Evolutionary conservation across 2,113 vertebrate genomes (phyloP), one percentile per base, ranked within the genome.

Genomic region (Ophiodon elongatus): DNA sequence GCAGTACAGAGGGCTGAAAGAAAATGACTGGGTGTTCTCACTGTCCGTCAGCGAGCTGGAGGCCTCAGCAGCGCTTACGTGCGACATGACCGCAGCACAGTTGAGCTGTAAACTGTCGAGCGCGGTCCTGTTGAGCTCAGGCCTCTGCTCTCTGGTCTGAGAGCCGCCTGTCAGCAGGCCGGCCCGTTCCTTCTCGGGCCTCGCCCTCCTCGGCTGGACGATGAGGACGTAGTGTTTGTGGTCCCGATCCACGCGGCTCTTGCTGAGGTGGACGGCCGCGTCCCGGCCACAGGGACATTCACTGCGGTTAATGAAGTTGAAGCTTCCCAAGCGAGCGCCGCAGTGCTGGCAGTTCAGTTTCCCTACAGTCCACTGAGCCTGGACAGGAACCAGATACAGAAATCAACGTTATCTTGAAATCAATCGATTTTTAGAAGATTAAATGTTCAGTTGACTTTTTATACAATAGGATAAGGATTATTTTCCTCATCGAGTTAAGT

Each of bases 271-370:
- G 77, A 95, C 91, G 52, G 94, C 90, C 89, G 93, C 88, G 39
- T 95, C 91, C 50, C 83, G 94, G 85, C 96, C 96, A 86, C 96
- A 97, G 66, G 96, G 95, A 89, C 96, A 97, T 88, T 94, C 94
- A 82, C 89, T 92, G 86, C 85, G 91, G 79, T 91, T 94, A 70
- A 96, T 63, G 80, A 98, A 98, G 93, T 97, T 96, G 93, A 97
- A 98, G 81, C 93, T 94, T 63, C 96, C 97, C 88, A 97, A 89
- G 23, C 89, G 96, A 84, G 95, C 95, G 14, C 95, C 92, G 87
- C 97, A 99, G 82, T 96, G 94, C 0, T 92, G 95, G 87, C 97
- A 98, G 89, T 95, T 95, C 69, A 97, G 93, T 91, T 97, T 97
- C 82, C 97, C 96, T 70, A 91, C 89, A 78, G 96, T 97, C 97